A percentile compares a stretch with the other conserved stretches of the same genome.
phyloP scores from a whole-genome alignment of 2,797 vertebrate species.

The Ctenopoma kingsleyae region DNA sequence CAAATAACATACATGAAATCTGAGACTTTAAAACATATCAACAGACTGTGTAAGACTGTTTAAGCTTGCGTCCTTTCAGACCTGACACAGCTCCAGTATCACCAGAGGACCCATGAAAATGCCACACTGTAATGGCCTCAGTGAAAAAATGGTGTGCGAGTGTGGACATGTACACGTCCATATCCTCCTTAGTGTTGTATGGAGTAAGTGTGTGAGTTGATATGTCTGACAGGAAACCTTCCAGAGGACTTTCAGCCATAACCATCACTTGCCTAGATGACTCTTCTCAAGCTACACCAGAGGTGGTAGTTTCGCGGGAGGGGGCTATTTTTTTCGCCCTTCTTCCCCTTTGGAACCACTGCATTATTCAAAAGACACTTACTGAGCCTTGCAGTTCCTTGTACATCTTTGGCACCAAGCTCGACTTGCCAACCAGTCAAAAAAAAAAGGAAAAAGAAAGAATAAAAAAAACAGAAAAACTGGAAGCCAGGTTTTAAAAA shows the following conservation, averaged over 20 bases:
- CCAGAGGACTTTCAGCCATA: constrained; percentile 37
- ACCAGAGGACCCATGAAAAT: constrained; percentile 53
- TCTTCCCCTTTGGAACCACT: constrained; percentile 67
- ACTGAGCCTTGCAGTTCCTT: constrained; percentile 82
- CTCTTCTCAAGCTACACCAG: constrained; percentile 36
- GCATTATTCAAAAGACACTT: constrained; percentile 85
- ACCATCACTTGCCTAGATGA: constrained; percentile 59
- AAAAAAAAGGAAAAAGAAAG: constrained; percentile 28
- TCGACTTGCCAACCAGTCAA: constrained; percentile 71
- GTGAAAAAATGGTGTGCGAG: constrained; percentile 34
- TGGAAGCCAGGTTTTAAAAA: constrained; percentile 78
- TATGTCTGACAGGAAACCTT: constrained; percentile 51
- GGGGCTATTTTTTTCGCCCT: constrained; percentile 37
- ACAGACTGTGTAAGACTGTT: constrained; percentile 16
- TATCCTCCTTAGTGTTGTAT: constrained; percentile 1
- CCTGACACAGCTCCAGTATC: constrained; percentile 27
- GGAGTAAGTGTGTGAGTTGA: constrained; percentile 43
- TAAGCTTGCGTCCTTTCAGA: constrained; percentile 19
- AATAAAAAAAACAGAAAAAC: constrained; percentile 43
- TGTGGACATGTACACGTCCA: constrained; percentile 19
- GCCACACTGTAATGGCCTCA: constrained; percentile 37
- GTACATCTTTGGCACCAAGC: constrained; percentile 81
- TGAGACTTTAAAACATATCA: constrained; percentile 31
- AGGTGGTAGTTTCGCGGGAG: constrained; percentile 3
- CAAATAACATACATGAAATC: constrained; percentile 8